Conservation (phyloP, 2,113 vertebrate genomes). For the Chitala chitala region DNA sequence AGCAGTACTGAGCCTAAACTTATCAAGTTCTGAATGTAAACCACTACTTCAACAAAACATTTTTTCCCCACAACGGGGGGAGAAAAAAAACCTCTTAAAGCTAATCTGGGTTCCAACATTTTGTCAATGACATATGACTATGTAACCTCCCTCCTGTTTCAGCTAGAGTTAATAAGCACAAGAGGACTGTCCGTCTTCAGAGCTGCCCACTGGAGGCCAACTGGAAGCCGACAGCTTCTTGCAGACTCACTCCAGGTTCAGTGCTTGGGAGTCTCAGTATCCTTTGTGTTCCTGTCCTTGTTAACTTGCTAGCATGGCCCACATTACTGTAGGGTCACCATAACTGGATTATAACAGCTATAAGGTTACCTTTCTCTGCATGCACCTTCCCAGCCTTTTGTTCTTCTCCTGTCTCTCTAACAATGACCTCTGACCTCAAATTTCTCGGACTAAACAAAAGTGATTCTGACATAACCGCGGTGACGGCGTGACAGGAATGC, state of each 20-base stretch:
- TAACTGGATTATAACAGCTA: not conserved
- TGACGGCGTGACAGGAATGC: not conserved
- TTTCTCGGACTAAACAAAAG: not conserved
- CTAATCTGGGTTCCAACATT: too few species aligned
- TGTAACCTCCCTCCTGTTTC: constrained; percentile 5
- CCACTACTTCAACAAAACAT: too few species aligned
- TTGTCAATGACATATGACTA: too few species aligned
- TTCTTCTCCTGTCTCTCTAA: not conserved
- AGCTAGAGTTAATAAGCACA: not conserved
- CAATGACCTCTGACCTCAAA: constrained; percentile 4
- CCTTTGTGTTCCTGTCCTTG: not conserved
- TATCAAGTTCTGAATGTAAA: too few species aligned
- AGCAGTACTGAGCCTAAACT: too few species aligned
- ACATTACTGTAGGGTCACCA: constrained; percentile 3
- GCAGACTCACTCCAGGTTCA: not conserved
- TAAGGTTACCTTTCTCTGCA: not conserved
- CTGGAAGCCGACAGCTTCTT: too few species aligned
- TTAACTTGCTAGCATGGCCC: not conserved
- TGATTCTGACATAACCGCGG: not conserved
- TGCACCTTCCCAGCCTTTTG: not conserved
- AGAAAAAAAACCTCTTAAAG: too few species aligned
- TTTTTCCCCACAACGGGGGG: too few species aligned
- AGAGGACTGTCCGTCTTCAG: not conserved
- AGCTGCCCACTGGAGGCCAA: too few species aligned
- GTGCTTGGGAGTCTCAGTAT: not conserved